These are phyloP conservation scores for Leucophora obtusa DNA, from an alignment of 2,888 invertebrate genomes.

Conservation along the genomic window DNA sequence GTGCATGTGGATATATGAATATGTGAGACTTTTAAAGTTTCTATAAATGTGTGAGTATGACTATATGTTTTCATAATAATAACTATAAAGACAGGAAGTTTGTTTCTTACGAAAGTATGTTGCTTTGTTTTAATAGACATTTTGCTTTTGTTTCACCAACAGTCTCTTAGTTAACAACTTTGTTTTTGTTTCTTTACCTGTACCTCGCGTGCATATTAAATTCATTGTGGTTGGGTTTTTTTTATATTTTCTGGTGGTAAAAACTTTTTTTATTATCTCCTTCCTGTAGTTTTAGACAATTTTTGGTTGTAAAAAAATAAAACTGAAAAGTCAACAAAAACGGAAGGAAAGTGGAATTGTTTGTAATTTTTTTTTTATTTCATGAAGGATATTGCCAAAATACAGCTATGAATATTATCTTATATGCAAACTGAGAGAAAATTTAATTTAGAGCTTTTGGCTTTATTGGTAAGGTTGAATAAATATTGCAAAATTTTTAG, in stretches of 20 bases:
- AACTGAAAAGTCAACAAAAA: conserved; percentile 1
- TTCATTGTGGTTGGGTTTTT: not conserved
- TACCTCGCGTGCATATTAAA: conserved; percentile 31
- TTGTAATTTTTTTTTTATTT: conserved; percentile 1
- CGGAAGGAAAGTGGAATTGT: not conserved
- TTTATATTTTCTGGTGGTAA: conserved; percentile 16
- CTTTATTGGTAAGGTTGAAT: too few relatives aligned
- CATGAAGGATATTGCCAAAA: not conserved
- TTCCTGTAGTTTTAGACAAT: conserved; percentile 23
- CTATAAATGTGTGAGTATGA: not conserved
- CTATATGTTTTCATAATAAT: conserved; percentile 28
- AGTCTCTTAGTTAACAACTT: conserved; percentile 3
- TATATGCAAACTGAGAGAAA: too few relatives aligned
- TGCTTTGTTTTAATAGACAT: not conserved
- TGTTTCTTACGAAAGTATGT: conserved; percentile 8
- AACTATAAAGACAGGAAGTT: conserved; percentile 41
- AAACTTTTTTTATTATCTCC: conserved; percentile 34
- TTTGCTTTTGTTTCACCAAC: not conserved
- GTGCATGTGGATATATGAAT: not conserved
- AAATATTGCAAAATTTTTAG: too few relatives aligned
- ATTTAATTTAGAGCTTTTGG: too few relatives aligned
- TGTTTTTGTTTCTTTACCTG: not conserved
- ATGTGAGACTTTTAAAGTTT: not conserved
- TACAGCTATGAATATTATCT: not conserved
- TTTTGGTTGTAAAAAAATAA: conserved; percentile 6